Conservation (phyloP, 2,113 vertebrate species). For the Sturnus vulgaris region DNA sequence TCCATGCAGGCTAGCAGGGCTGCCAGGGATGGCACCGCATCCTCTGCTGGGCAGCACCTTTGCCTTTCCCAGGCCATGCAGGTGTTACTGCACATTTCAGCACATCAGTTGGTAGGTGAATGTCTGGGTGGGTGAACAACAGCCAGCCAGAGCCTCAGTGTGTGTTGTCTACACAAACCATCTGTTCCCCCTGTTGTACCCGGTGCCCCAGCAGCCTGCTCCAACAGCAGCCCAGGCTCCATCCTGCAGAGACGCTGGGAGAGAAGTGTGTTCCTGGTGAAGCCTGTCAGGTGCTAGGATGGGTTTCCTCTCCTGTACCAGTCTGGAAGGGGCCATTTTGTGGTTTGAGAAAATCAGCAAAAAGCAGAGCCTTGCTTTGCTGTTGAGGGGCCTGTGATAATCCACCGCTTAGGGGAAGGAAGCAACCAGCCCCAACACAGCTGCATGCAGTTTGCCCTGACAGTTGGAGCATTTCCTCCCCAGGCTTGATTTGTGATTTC, state of each 20-base stretch:
- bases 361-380: neutral
- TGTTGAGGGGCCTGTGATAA: neutral
- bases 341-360: neutral
- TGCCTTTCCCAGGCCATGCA: accelerated
- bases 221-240: accelerated
- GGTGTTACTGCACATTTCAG: neutral
- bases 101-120: neutral
- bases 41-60: neutral
- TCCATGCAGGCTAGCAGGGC: neutral
- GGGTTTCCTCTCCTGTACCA: neutral
- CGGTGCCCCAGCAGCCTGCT: neutral
- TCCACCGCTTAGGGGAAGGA: neutral
- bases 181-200: neutral
- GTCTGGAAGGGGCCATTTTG: neutral
- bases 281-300: neutral
- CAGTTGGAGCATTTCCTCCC: neutral
- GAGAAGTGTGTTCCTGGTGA: neutral
- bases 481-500: neutral
- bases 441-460: accelerated
- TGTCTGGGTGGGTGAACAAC: neutral
- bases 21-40: neutral
- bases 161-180: neutral
- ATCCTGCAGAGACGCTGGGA: neutral
- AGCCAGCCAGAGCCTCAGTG: neutral
- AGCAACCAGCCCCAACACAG: neutral